Conservation (phyloP, 2,888 invertebrate genomes). For the Calameuta pallipes region DNA sequence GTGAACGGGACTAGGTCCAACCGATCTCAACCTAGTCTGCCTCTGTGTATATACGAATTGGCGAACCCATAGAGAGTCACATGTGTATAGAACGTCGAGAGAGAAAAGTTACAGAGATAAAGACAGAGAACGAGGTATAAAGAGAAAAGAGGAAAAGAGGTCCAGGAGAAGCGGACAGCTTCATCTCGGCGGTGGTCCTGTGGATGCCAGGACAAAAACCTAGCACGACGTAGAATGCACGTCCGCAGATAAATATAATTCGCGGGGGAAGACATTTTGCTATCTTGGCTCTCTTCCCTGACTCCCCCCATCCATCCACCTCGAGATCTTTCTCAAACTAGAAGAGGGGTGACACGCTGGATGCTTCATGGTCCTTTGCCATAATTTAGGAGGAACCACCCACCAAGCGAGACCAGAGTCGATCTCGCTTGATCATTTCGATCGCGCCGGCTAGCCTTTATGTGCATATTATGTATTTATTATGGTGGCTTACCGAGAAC, state of each 20-base stretch:
- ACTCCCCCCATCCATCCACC: neutral
- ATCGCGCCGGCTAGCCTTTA: conserved; percentile 63
- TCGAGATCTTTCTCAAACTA: neutral
- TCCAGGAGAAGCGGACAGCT: conserved; percentile 47
- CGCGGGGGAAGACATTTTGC: neutral
- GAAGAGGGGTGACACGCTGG: neutral
- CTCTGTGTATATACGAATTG: neutral
- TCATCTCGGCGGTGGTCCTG: conserved; percentile 61
- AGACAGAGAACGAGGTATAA: neutral
- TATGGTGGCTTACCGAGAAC: conserved; percentile 62
- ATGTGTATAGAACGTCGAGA: conserved; percentile 3
- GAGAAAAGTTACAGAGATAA: neutral
- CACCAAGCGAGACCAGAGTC: conserved; percentile 43
- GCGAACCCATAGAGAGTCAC: neutral
- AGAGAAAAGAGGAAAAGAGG: neutral
- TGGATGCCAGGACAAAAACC: conserved; percentile 44
- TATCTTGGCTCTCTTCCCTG: neutral
- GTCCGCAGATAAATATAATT: conserved; percentile 7
- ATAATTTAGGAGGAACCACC: conserved; percentile 38
- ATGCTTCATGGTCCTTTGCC: neutral
- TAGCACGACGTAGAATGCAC: conserved; percentile 37
- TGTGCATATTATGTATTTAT: conserved; percentile 67
- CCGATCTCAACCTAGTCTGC: neutral
- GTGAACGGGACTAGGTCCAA: neutral
- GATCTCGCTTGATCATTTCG: conserved; percentile 61